Conservation (phyloP, 1,140 invertebrate genomes). For the Caenorhabditis brenneri region DNA sequence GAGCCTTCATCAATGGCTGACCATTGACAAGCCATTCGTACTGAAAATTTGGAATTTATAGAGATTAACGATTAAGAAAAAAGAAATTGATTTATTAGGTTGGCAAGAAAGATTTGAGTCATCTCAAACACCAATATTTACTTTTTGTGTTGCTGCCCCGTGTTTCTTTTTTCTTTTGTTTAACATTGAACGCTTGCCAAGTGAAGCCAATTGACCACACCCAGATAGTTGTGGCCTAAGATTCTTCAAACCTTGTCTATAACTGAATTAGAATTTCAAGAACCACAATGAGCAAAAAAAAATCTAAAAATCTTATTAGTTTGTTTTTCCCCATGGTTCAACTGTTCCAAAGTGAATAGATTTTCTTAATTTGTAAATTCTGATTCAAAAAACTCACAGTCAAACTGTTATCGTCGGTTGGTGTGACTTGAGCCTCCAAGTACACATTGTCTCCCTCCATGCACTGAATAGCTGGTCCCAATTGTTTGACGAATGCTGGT, state of each 20-base stretch:
- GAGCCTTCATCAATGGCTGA: slow-evolving; percentile 65
- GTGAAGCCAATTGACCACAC: slow-evolving; percentile 67
- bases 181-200: slow-evolving; percentile 32
- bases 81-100: neutral
- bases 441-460: slow-evolving; percentile 88
- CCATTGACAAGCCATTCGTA: slow-evolving; percentile 70
- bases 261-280: too few species aligned
- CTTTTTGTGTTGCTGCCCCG: slow-evolving; percentile 38
- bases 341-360: too few species aligned
- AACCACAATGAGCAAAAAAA: neutral
- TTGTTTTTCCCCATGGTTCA: too few species aligned
- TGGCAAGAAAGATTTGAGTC: neutral
- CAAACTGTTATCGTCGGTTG: slow-evolving; percentile 88
- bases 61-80: neutral
- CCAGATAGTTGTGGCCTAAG: slow-evolving; percentile 73
- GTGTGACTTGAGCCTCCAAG: slow-evolving; percentile 86
- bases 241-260: neutral
- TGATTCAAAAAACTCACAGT: slow-evolving; percentile 78
- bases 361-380: too few species aligned
- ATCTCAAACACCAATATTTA: slow-evolving; percentile 20
- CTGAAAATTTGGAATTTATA: slow-evolving; percentile 48
- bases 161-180: slow-evolving; percentile 1
- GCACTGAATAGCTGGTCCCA: slow-evolving; percentile 73
- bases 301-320: too few species aligned
- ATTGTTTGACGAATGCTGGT: slow-evolving; percentile 65